Percentiles rank a stretch among this genome's conserved stretches.
Conservation (phyloP, 2,797 vertebrate genomes). For the Pygocentrus nattereri region DNA sequence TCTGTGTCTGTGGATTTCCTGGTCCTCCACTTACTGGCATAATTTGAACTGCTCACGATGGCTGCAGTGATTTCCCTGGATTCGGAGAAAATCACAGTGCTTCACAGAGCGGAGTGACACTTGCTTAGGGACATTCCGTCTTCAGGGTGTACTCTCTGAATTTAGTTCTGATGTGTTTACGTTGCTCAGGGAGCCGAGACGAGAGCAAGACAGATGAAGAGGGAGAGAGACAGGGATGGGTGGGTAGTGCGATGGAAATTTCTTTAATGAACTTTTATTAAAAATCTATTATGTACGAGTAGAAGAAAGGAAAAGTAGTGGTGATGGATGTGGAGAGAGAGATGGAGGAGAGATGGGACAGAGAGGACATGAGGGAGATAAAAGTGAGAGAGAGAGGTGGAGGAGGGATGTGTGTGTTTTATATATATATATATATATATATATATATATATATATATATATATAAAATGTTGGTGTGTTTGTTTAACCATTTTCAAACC, state of each 20-base stretch:
- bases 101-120: not conserved
- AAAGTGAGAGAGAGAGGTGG: not conserved
- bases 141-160: not conserved
- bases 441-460: no score
- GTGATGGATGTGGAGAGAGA: not conserved
- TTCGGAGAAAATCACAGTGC: not conserved
- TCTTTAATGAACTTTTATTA: slow-evolving; percentile 14
- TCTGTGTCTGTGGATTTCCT: not conserved
- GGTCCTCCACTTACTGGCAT: not conserved
- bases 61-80: not conserved
- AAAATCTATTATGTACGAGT: slow-evolving; percentile 7
- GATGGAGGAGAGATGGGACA: not conserved
- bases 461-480: no score
- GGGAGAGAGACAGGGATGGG: not conserved
- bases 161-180: slow-evolving; percentile 16
- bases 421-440: no score
- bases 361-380: not conserved
- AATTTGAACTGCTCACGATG: not conserved
- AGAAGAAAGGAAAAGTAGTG: not conserved
- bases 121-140: not conserved
- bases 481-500: no score
- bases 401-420: no score
- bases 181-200: not conserved
- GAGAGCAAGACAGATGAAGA: not conserved
- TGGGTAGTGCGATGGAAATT: not conserved